Base-by-base conservation (phyloP, 2,888 invertebrate genomes). In the Hetaerina titia region DNA sequence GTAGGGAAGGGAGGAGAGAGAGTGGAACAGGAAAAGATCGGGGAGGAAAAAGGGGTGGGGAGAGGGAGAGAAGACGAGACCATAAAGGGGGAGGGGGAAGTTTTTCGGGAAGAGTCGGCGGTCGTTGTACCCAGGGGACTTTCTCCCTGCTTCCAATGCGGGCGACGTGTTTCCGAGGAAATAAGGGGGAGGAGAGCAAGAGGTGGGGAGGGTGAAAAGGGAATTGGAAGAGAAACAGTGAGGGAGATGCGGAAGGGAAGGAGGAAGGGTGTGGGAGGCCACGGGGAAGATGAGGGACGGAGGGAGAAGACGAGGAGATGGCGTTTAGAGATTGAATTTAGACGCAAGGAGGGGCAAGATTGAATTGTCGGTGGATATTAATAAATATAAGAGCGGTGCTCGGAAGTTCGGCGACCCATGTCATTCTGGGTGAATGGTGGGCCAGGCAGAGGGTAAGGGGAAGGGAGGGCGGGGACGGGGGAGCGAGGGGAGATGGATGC, bases 301-400 rank as follows among this genome's bases (percentile, higher is more conserved):
- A 69, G 69, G 22, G 7, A 69, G n/a, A 69, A 69, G 60, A 31
- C 1, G 15, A 31, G 81, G 31, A 81, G 81, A 81, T 81, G 81
- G 81, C 81, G 31, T 31, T 81, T 81, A 31, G 81, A 31, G 81
- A 81, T 81, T 81, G 81, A 81, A 81, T 81, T 81, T 31, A 81
- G 81, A 15, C 81, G 31, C 81, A 31, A 81, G 81, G 81, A 31
- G 81, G 25, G n/a, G 56, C 89, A n/a, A 89, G 57, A 56, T 89
- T 22, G 89, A 89, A 25, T 89, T 58, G 89, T n/a, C 89, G 89
- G 19, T 89, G 89, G 89, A 89, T 89, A 57, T 89, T 89, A 89
- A 89, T 58, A 89, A 89, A 89, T 89, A 56, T 89, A 89, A 81
- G 81, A 81, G 31, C 31, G 81, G n/a, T 31, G 31, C 25, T 81